Evolutionary conservation across 2,113 vertebrate species (phyloP).

Genomic region (Heptranchias perlo): DNA sequence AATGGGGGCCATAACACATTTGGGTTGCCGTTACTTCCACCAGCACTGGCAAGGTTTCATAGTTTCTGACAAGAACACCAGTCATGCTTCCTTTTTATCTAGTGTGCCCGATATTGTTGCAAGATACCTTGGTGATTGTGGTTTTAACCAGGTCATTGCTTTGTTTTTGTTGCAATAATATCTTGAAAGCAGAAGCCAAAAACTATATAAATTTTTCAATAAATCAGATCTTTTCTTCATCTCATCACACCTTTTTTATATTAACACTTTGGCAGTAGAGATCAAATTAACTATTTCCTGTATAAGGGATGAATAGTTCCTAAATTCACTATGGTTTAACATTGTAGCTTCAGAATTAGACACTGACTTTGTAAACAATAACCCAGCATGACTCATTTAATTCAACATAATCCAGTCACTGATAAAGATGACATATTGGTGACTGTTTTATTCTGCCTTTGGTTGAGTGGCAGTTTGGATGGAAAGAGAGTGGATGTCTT

Average conservation of each 20-base stretch:
- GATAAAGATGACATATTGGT: not conserved
- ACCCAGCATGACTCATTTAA: not conserved
- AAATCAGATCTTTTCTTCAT: not conserved
- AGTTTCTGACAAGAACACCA: not conserved
- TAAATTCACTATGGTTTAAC: not conserved
- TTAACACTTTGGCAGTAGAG: not conserved
- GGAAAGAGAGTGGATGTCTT: not conserved
- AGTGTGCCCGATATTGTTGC: not conserved
- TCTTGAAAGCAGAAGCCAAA: not conserved
- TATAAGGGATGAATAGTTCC: not conserved
- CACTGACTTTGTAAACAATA: not conserved
- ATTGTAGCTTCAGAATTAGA: not conserved
- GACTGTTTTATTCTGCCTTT: not conserved
- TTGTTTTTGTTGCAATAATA: not conserved
- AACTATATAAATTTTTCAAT: not conserved
- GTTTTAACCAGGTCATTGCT: not conserved
- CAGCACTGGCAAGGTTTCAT: not conserved
- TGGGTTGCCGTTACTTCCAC: not conserved
- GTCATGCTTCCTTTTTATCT: not conserved
- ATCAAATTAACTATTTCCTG: not conserved
- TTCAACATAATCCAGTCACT: not conserved
- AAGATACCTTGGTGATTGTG: not conserved
- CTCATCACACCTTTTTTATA: not conserved
- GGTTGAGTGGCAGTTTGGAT: not conserved
- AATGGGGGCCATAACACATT: not conserved